These are phyloP conservation scores for Melinopterus prodromus DNA, from an alignment of 2,888 invertebrate genomes.

Conservation along the genomic window DNA sequence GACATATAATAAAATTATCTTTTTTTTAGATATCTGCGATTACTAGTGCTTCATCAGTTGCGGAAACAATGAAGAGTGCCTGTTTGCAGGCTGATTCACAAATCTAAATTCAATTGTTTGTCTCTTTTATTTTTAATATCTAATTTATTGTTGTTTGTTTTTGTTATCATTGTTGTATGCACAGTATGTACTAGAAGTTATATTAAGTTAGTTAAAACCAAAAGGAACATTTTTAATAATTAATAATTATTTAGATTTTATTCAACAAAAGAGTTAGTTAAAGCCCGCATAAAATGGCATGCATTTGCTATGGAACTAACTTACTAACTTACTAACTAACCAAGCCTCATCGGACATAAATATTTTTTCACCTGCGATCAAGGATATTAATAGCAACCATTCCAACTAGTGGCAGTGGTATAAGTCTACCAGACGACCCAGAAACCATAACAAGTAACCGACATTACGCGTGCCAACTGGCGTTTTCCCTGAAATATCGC, in stretches of 20 bases:
- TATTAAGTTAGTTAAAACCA: no score
- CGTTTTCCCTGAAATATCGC: background rate
- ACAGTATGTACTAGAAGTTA: no score
- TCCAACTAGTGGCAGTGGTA: background rate
- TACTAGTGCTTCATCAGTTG: conserved; percentile 33
- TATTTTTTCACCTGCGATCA: background rate
- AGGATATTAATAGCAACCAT: background rate
- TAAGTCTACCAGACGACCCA: background rate
- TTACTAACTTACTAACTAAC: no score
- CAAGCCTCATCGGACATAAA: background rate
- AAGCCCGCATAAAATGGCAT: no score
- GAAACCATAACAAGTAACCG: conserved; percentile 4
- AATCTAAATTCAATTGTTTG: conserved; percentile 20
- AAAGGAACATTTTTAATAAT: no score
- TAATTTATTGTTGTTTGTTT: background rate
- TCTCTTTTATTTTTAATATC: background rate
- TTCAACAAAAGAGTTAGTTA: no score
- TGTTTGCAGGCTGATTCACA: conserved; percentile 25
- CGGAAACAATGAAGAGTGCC: conserved; percentile 37
- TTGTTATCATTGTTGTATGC: background rate
- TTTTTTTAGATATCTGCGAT: conserved; percentile 34
- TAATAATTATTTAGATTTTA: no score
- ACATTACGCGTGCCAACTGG: background rate
- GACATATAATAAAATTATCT: background rate
- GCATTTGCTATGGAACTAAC: no score